Conservation (phyloP, 1,140 invertebrate species). For the Ceratina calcarata region DNA sequence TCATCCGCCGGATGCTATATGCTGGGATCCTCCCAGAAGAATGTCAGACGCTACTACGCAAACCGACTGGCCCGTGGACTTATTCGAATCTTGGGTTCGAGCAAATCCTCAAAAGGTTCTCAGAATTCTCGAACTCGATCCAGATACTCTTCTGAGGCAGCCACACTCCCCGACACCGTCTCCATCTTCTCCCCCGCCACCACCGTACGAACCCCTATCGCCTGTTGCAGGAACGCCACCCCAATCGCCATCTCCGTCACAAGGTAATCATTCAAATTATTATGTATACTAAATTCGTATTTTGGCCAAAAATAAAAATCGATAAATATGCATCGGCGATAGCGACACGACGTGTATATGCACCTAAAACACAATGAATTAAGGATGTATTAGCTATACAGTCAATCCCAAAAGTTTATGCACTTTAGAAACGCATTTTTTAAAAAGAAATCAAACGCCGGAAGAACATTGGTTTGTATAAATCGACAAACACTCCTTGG, state of each 20-base stretch:
- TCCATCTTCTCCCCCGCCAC: conserved; percentile 74
- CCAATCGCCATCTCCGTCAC: conserved; percentile 67
- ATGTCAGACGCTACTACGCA: conserved; percentile 76
- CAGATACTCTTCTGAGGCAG: conserved; percentile 72
- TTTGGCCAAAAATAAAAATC: not conserved
- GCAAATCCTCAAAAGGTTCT: conserved; percentile 79
- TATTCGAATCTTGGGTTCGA: conserved; percentile 77
- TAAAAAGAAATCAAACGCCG: no score
- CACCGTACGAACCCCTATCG: conserved; percentile 76
- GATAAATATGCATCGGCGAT: no score
- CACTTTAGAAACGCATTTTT: no score
- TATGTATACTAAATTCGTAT: not conserved
- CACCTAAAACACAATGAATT: no score
- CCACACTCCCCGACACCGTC: conserved; percentile 72
- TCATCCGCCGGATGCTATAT: conserved; percentile 90
- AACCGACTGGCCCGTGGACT: conserved; percentile 78
- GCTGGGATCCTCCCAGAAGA: conserved; percentile 82
- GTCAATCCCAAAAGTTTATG: no score
- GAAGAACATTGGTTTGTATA: no score
- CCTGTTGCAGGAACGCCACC: conserved; percentile 68
- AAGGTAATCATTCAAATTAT: conserved; percentile 60
- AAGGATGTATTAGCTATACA: no score
- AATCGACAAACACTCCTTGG: conserved; percentile 58
- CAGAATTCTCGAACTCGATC: conserved; percentile 79
- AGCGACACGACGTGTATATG: no score